These are phyloP conservation scores for Tympanuchus pallidicinctus DNA, from an alignment of 2,113 vertebrate genomes.

Conservation along the genomic window DNA sequence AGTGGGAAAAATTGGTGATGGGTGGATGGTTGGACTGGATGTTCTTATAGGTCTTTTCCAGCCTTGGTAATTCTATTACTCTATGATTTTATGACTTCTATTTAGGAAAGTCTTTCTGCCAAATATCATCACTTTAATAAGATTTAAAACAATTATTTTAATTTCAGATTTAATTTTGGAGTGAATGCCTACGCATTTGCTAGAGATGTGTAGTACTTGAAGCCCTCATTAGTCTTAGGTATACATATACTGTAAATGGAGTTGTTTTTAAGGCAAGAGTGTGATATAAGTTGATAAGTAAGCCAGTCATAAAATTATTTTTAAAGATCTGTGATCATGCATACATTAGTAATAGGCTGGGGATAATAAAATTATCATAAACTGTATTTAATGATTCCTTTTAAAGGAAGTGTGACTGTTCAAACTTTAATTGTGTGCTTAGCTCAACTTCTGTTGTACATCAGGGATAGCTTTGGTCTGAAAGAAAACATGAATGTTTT, in stretches of 20 bases:
- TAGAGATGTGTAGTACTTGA: neutral
- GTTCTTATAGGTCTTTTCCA: neutral
- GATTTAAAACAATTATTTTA: neutral
- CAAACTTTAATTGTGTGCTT: neutral
- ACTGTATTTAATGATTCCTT: neutral
- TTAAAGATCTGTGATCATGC: conserved; percentile 27
- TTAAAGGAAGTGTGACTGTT: neutral
- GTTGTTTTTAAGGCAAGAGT: neutral
- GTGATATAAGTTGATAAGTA: conserved; percentile 7
- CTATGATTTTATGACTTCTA: neutral
- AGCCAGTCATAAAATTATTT: neutral
- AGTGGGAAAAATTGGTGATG: no score
- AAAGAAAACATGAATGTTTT: neutral
- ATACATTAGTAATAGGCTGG: conserved; percentile 23
- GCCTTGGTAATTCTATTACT: neutral
- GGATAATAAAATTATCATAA: conserved; percentile 44
- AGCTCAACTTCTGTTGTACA: neutral
- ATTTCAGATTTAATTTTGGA: neutral
- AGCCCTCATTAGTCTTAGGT: neutral
- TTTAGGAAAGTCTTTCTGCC: neutral
- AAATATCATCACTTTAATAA: neutral
- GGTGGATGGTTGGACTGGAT: neutral
- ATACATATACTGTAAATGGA: neutral
- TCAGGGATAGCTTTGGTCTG: neutral
- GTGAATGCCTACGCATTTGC: neutral